Base-by-base conservation (phyloP, 37 sponge, comb jelly and placozoan species). In the Ianthella basta region DNA sequence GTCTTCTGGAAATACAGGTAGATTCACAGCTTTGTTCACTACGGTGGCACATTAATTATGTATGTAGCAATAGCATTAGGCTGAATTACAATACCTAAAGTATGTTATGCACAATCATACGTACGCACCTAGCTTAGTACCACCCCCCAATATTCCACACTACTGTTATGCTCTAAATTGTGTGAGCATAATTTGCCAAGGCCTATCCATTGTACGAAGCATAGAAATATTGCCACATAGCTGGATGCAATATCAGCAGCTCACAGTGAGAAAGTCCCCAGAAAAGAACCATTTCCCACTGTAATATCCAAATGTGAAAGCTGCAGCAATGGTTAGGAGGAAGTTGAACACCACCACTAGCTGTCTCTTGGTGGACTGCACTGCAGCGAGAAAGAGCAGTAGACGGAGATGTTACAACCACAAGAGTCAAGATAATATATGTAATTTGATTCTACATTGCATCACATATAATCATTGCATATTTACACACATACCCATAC, bases 261-360 rank as follows among this genome's bases (percentile, higher is more conserved):
- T 32, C 34, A 69, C 70, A 30, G 70, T 35, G 19, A 35, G 29
- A 69, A 69, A 69, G 15, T 69, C 35, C 35, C 70, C 29, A 34
- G 35, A 30, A 18, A 69, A 69, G 12, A 69, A 35, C 70, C 23
- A 85, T 53, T 82, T 72, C 0, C 84, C 87, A 24, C 87, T 85
- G 70, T 78, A 87, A 54, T 83, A 87, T 33, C 85, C 87, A 67
- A 91, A 91, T 0, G 80, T 55, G 83, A 87, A 91, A 25, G 84
- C 63, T 24, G 87, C 84, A 23, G 83, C 72, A n/a, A 91, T 87
- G 12, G 91, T 91, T 13, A 91, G 41, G 24, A 87, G 4, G 36
- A 91, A 87, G 64, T 91, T 91, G 59, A 91, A 12, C 5, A 91
- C 72, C 15, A 79, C 55, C 44, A 38, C 41, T 38, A 91, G 6